A percentile compares a stretch with the other conserved stretches of the same genome.
phyloP scores from a whole-genome alignment of 2,888 invertebrate species.

The Lasioglossum oenotherae region DNA sequence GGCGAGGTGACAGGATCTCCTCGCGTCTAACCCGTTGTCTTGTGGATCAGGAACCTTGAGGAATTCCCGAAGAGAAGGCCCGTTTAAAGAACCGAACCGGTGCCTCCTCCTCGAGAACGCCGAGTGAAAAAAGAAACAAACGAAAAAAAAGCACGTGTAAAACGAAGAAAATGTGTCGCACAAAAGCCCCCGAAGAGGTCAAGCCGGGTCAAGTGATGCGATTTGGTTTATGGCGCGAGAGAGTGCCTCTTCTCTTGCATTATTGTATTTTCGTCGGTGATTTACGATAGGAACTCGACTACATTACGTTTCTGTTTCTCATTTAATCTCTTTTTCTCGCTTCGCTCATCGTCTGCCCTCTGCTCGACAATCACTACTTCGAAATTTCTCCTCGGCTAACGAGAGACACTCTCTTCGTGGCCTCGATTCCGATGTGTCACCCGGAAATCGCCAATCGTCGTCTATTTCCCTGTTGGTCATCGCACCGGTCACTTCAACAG shows the following conservation, averaged over 20 bases:
- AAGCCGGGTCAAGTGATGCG: constrained; percentile 72
- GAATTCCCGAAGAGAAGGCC: constrained; percentile 58
- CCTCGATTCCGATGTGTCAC: background rate
- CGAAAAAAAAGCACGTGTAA: constrained; percentile 48
- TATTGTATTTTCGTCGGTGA: constrained; percentile 75
- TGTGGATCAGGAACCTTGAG: constrained; percentile 66
- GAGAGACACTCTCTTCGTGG: constrained; percentile 1
- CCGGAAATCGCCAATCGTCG: background rate
- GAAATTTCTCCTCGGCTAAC: constrained; percentile 17
- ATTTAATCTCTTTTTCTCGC: constrained; percentile 37
- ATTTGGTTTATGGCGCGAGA: constrained; percentile 75
- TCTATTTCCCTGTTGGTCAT: background rate
- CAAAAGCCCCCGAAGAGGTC: constrained; percentile 71
- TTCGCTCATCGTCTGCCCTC: background rate
- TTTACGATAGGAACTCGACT: constrained; percentile 70
- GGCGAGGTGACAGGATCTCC: constrained; percentile 76
- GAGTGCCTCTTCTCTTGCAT: constrained; percentile 57
- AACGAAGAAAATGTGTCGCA: constrained; percentile 70
- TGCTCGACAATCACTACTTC: constrained; percentile 20
- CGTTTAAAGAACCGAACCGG: constrained; percentile 66
- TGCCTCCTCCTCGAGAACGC: constrained; percentile 29
- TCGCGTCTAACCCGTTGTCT: constrained; percentile 72
- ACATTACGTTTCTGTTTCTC: constrained; percentile 46
- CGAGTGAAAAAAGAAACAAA: background rate
- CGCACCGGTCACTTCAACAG: background rate